A percentile compares a stretch with the other conserved stretches of the same genome.
phyloP scores from a whole-genome alignment of 2,888 invertebrate species.

The Furcula furcula region DNA sequence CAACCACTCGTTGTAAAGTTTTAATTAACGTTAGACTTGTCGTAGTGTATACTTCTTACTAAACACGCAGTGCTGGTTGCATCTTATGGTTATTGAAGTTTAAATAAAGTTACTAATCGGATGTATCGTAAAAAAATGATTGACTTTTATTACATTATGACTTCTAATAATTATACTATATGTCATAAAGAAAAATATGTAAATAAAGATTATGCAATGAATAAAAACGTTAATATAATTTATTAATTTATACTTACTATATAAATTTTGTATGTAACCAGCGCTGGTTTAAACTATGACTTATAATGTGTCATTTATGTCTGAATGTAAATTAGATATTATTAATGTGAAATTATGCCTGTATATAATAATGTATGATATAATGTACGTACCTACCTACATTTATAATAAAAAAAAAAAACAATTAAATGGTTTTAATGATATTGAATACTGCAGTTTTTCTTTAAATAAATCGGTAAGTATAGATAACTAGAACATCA shows the following conservation, averaged over 20 bases:
- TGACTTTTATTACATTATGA: too few species aligned
- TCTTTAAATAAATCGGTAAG: too few species aligned
- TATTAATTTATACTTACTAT: slow-evolving; percentile 11
- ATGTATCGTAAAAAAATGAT: too few species aligned
- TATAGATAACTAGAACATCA: too few species aligned
- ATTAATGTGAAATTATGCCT: slow-evolving; percentile 40
- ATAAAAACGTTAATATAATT: slow-evolving; percentile 9
- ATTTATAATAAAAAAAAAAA: slow-evolving; percentile 64
- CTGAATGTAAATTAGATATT: slow-evolving; percentile 23
- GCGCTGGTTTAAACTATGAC: slow-evolving; percentile 32
- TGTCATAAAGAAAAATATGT: too few species aligned
- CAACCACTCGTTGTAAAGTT: slow-evolving; percentile 37
- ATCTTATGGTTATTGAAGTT: too few species aligned
- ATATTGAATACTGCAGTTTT: slow-evolving; percentile 26
- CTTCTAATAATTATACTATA: background rate
- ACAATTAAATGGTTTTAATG: slow-evolving; percentile 60
- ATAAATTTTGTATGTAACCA: slow-evolving; percentile 20
- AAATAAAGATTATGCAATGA: background rate
- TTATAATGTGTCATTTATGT: slow-evolving; percentile 52
- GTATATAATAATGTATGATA: slow-evolving; percentile 76
- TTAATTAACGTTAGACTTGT: slow-evolving; percentile 32
- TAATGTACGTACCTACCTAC: slow-evolving; percentile 60
- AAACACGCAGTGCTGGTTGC: slow-evolving; percentile 13
- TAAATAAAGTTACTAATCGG: too few species aligned
- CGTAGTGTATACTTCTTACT: slow-evolving; percentile 19